Percentiles rank a stretch among this genome's conserved stretches.
Conservation (phyloP, 2,797 vertebrate species). For the Aulostomus chinensis region DNA sequence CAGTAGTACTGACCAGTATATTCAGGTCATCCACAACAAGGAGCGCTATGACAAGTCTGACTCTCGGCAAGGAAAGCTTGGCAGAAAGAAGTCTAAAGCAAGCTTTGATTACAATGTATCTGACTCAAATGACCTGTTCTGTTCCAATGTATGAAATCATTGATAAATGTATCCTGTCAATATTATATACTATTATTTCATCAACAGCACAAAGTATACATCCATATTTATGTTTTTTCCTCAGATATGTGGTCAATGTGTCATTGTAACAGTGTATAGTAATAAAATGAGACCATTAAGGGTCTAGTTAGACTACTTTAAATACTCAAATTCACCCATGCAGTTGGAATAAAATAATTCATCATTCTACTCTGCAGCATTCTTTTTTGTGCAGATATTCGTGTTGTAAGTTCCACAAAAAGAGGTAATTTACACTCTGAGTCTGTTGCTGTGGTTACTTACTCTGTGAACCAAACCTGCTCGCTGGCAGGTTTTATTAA, state of each 20-base stretch:
- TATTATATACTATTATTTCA: not conserved
- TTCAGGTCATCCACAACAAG: slow-evolving; percentile 88
- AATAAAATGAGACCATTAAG: no score
- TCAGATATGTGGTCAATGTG: slow-evolving; percentile 2
- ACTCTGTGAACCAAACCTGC: no score
- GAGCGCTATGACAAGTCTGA: slow-evolving; percentile 79
- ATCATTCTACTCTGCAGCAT: no score
- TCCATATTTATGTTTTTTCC: not conserved
- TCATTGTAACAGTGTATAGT: slow-evolving; percentile 9
- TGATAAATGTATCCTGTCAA: not conserved
- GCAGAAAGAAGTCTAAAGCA: slow-evolving; percentile 80
- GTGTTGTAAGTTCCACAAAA: not conserved
- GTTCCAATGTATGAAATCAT: slow-evolving; percentile 86
- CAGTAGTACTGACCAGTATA: slow-evolving; percentile 90
- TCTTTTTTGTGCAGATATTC: no score
- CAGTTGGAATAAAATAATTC: no score
- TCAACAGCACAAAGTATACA: slow-evolving; percentile 14
- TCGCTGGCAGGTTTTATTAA: no score
- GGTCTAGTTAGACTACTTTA: no score
- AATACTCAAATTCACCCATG: no score
- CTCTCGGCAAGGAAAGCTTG: slow-evolving; percentile 63
- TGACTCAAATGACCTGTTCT: slow-evolving; percentile 84
- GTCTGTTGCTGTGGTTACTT: no score
- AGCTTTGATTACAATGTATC: slow-evolving; percentile 65
- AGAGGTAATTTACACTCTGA: no score